Percentiles rank a stretch among this genome's conserved stretches.
Evolutionary conservation across 2,797 vertebrate genomes (phyloP).

Genomic region (Periophthalmus magnuspinnatus): DNA sequence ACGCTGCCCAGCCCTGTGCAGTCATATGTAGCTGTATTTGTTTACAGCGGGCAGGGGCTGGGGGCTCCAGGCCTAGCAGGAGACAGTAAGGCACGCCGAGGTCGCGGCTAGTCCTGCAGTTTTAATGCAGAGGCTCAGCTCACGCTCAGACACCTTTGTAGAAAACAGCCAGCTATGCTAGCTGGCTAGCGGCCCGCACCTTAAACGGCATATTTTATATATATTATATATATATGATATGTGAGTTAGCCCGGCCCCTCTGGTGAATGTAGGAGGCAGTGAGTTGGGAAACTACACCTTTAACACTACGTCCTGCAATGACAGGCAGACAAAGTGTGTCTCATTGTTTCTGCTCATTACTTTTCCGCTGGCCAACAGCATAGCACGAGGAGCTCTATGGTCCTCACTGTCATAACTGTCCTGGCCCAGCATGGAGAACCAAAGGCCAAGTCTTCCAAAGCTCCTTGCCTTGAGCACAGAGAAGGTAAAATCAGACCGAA

Average conservation of each 20-base stretch:
- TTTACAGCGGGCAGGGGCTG: conserved; percentile 38
- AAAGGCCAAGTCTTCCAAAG: conserved; percentile 47
- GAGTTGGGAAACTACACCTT: conserved; percentile 39
- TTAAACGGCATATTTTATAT: conserved; percentile 84
- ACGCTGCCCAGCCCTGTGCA: conserved; percentile 33
- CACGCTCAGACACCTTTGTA: conserved; percentile 31
- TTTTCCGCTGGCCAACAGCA: conserved; percentile 5
- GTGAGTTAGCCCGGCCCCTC: conserved; percentile 84
- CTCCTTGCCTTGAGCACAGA: conserved; percentile 58
- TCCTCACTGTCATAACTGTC: neutral
- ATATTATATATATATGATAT: conserved; percentile 89
- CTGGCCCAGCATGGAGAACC: conserved; percentile 10
- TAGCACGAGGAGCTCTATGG: neutral
- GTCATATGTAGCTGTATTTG: conserved; percentile 53
- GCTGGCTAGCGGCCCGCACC: conserved; percentile 72
- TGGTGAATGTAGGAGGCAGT: conserved; percentile 57
- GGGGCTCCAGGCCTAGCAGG: conserved; percentile 60
- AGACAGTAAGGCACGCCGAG: conserved; percentile 71
- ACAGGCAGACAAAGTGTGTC: conserved; percentile 54
- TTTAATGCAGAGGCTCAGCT: conserved; percentile 80
- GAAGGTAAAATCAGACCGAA: conserved; percentile 58
- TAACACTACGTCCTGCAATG: conserved; percentile 34
- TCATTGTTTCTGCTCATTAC: conserved; percentile 53
- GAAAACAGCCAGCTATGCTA: conserved; percentile 66
- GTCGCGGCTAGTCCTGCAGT: conserved; percentile 80